Evolutionary conservation across 2,888 invertebrate genomes (phyloP).

Genomic region (Altica lythri): DNA sequence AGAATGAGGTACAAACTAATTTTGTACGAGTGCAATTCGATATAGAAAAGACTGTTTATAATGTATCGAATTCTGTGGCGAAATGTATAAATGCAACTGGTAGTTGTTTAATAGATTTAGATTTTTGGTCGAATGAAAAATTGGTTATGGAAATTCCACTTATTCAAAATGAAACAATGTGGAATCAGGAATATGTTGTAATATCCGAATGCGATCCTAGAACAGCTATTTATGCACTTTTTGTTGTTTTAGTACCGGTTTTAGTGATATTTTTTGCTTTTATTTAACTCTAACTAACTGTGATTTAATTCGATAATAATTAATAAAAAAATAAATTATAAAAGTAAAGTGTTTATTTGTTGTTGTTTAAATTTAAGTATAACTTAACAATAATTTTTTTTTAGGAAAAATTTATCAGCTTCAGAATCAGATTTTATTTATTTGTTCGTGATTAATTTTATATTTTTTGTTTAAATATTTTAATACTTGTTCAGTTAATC

Average conservation of each 20-base stretch:
- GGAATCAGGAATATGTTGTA: slow-evolving; percentile 76
- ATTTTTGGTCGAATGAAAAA: slow-evolving; percentile 72
- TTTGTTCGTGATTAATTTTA: no score
- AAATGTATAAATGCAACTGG: slow-evolving; percentile 68
- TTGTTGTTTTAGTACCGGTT: slow-evolving; percentile 73
- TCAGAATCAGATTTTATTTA: no score
- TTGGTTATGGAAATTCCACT: slow-evolving; percentile 72
- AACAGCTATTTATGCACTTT: slow-evolving; percentile 69
- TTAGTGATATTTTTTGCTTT: slow-evolving; percentile 74
- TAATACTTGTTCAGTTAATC: no score
- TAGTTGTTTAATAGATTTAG: slow-evolving; percentile 67
- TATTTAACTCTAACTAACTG: no score
- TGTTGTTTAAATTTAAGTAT: no score
- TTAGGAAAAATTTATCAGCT: no score
- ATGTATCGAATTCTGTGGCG: slow-evolving; percentile 66
- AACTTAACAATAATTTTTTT: no score
- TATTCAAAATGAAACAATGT: slow-evolving; percentile 66
- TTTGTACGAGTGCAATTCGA: slow-evolving; percentile 72
- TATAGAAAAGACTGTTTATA: slow-evolving; percentile 72
- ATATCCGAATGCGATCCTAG: slow-evolving; percentile 76
- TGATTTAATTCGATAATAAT: slow-evolving; percentile 3
- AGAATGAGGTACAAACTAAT: slow-evolving; percentile 76
- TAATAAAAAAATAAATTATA: no score
- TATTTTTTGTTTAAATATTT: no score
- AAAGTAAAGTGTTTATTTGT: no score